Conservation (phyloP, 2,888 invertebrate species). For the Drosophila paracracens region DNA sequence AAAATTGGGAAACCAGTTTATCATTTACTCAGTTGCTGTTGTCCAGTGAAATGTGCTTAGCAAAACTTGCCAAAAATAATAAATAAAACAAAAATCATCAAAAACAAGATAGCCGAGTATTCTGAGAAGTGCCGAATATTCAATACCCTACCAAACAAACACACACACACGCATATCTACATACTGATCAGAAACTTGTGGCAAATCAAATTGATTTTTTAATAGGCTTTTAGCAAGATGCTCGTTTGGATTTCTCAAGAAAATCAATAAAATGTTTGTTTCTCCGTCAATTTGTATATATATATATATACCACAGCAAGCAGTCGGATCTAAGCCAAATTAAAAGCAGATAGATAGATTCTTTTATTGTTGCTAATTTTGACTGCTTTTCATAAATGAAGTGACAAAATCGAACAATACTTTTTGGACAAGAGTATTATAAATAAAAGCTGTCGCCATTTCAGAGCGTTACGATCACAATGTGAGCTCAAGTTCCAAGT, state of each 20-base stretch:
- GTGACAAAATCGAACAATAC: neutral
- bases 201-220: neutral
- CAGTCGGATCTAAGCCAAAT: neutral
- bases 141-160: neutral
- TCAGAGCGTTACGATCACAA: slow-evolving; percentile 12
- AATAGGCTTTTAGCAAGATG: neutral
- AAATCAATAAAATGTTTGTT: neutral
- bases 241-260: neutral
- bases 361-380: neutral
- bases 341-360: neutral
- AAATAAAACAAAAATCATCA: slow-evolving; percentile 13
- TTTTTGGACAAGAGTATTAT: slow-evolving; percentile 1
- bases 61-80: slow-evolving; percentile 38
- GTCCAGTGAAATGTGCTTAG: slow-evolving; percentile 56
- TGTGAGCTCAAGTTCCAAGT: slow-evolving; percentile 38
- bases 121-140: neutral
- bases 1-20: slow-evolving; percentile 73
- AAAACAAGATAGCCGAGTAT: neutral
- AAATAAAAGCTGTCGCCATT: slow-evolving; percentile 23
- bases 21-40: slow-evolving; percentile 38
- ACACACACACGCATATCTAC: neutral
- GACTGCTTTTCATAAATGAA: neutral
- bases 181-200: neutral
- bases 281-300: neutral
- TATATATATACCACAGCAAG: neutral